A percentile compares a stretch with the other conserved stretches of the same genome.
Conservation (phyloP, 2,888 invertebrate genomes). For the Drosophila sordidula region DNA sequence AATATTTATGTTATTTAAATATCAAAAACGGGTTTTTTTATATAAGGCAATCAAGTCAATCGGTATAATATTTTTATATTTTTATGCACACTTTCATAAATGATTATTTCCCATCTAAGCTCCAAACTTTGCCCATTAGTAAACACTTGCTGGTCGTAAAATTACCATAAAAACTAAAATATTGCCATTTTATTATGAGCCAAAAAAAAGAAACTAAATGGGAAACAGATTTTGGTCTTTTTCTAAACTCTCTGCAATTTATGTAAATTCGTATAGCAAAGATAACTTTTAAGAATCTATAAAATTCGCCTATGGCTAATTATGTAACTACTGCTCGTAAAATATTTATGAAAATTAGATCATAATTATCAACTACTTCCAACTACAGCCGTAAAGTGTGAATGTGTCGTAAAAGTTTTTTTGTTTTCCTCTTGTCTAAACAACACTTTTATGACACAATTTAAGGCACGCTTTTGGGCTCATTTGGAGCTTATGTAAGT, state of each 20-base stretch:
- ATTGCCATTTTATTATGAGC: not conserved
- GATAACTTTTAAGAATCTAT: not conserved
- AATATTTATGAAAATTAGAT: constrained; percentile 23
- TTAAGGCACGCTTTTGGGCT: not conserved
- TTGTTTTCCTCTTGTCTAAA: not conserved
- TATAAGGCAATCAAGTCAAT: not conserved
- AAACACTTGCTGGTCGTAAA: constrained; percentile 15
- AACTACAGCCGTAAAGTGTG: constrained; percentile 21
- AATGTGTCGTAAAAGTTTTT: constrained; percentile 17
- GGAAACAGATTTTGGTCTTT: not conserved
- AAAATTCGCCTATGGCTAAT: constrained; percentile 10
- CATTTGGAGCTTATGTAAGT: not conserved
- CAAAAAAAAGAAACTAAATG: not conserved
- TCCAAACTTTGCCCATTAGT: constrained; percentile 9
- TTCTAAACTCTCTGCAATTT: not conserved
- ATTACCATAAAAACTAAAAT: not conserved
- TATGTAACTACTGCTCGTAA: constrained; percentile 18
- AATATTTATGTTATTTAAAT: too few relatives aligned
- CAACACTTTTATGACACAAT: constrained; percentile 19
- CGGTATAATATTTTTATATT: too few relatives aligned
- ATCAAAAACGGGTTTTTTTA: not conserved
- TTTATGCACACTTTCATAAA: not conserved
- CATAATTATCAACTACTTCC: constrained; percentile 12
- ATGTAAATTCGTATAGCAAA: not conserved
- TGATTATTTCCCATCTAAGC: not conserved